Base-by-base conservation (phyloP, 2,888 invertebrate genomes). In the Sphaerophoria rueppellii region DNA sequence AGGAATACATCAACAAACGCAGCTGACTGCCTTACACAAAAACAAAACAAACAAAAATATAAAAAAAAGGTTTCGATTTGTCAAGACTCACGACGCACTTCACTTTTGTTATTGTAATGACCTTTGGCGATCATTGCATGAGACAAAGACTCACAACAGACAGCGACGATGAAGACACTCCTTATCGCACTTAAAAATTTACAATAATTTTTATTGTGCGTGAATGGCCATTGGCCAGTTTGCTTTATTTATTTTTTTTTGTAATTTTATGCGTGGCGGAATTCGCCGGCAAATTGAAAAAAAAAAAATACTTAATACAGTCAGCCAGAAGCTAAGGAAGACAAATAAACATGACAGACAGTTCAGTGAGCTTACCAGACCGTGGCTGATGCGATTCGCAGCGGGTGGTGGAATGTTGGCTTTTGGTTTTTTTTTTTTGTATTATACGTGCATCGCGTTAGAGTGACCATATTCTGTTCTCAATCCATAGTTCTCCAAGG, bases 21-120 rank as follows among this genome's bases (percentile, higher is more conserved):
- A 67, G 50, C 43, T 57, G 72, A 73, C 48, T 48, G 43, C 43
- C 67, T 4, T 43, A 43, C 43, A 43, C 43, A 12, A 55, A 75
- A 46, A 46, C 37, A 11, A 58, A 40, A 32, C 40, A 43, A 43
- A 50, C 35, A 14, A 11, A 48, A n/a, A n/a, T n/a, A n/a, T n/a
- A 63, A 50, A 24, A 24, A 43, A 12, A 5, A 65, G 40, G 48
- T 9, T 46, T 71, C 65, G 65, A 77, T 77, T 77, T 72, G 67
- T 69, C 72, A 72, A 77, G 70, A 70, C 72, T 72, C 72, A 60
- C 55, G 70, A 70, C 72, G 77, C 72, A 60, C 55, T 52, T 43
- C 35, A 76, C 43, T 4, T 24, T 24, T 24, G 24, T 24, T 24
- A 24, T 71, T 72, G 54, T 76, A 77, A 82, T 77, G 77, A 82